Conservation (phyloP, 2,888 invertebrate species). For the Thyatira batis region DNA sequence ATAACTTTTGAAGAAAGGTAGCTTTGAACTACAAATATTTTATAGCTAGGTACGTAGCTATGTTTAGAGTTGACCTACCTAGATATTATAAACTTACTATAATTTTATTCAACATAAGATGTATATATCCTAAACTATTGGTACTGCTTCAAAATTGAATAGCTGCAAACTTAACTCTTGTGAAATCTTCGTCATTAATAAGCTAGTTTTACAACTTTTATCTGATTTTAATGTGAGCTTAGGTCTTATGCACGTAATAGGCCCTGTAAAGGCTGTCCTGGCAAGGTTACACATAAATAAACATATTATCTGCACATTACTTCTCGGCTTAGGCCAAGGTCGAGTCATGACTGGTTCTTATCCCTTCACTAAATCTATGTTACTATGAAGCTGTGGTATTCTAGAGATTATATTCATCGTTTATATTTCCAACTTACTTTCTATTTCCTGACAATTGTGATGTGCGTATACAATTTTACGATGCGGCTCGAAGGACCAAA, state of each 20-base stretch:
- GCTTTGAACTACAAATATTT: no score
- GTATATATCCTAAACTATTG: no score
- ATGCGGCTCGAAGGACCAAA: background rate
- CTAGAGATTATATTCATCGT: background rate
- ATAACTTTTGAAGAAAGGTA: no score
- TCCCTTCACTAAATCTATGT: constrained; percentile 2
- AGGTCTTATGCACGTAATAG: background rate
- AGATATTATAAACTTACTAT: no score
- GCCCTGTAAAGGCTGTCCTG: background rate
- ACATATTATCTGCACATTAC: background rate
- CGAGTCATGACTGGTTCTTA: background rate
- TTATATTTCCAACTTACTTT: background rate
- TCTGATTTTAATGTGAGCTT: background rate
- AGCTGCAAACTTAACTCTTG: no score
- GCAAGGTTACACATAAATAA: constrained; percentile 1
- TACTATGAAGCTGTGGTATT: background rate
- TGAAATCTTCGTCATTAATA: background rate
- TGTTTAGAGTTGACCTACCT: no score
- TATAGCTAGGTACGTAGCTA: no score
- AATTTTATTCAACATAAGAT: no score
- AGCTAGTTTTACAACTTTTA: background rate
- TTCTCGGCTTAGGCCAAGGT: constrained; percentile 1
- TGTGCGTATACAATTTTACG: background rate
- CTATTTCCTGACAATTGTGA: no score
- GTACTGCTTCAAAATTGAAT: no score